These are phyloP conservation scores for Sylvilagus bachmani DNA, from an alignment of 2,113 vertebrate species.

Conservation along the genomic window DNA sequence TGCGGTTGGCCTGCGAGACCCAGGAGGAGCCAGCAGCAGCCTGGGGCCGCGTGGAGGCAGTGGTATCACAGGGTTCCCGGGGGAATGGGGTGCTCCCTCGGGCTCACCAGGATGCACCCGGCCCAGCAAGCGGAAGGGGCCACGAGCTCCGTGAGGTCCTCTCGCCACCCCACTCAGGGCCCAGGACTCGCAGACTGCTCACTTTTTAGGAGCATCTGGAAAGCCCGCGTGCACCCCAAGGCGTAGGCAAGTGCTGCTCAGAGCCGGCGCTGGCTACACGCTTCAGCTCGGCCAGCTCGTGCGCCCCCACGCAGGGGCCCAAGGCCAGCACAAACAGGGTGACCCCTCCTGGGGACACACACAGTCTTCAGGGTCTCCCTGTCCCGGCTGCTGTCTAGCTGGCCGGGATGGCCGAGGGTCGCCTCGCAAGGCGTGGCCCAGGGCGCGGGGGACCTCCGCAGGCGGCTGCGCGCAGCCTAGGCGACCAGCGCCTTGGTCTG, in stretches of 20 bases:
- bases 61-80: too few relatives aligned
- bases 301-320: constrained; percentile 82
- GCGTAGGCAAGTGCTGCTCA: constrained; percentile 90
- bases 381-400: constrained; percentile 88
- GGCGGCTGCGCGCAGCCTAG: constrained; percentile 79
- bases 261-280: constrained; percentile 88
- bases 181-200: constrained; percentile 75
- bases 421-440: constrained; percentile 88
- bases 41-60: neutral
- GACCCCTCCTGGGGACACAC: constrained; percentile 85
- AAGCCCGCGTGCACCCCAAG: constrained; percentile 76
- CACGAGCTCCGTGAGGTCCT: neutral
- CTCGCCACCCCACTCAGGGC: neutral
- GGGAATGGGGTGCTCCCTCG: too few relatives aligned
- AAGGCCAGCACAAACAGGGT: constrained; percentile 90
- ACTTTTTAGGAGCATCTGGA: constrained; percentile 91
- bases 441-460: constrained; percentile 84
- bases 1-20: neutral
- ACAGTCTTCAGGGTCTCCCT: constrained; percentile 85
- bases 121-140: too few relatives aligned
- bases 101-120: too few relatives aligned
- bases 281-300: constrained; percentile 87
- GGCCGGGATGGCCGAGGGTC: constrained; percentile 89
- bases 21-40: neutral
- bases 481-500: constrained; percentile 89